Conservation (phyloP, 2,888 invertebrate species). For the Conus canariensis region DNA sequence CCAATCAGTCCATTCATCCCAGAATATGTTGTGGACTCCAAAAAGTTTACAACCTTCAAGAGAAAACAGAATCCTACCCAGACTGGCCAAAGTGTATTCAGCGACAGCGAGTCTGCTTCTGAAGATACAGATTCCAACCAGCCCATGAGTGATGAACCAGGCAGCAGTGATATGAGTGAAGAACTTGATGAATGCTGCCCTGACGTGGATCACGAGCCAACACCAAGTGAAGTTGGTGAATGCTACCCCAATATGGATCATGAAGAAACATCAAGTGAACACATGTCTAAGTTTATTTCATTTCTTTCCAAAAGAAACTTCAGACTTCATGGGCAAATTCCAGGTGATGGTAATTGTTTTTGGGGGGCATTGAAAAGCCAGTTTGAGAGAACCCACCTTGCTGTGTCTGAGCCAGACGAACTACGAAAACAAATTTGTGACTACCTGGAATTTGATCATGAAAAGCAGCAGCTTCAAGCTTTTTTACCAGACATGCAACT, state of each 20-base stretch:
- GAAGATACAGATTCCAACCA: background rate
- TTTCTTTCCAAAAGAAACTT: background rate
- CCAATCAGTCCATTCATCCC: background rate
- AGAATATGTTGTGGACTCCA: background rate
- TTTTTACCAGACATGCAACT: background rate
- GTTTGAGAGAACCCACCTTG: background rate
- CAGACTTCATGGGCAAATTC: background rate
- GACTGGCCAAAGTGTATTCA: background rate
- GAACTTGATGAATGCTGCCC: background rate
- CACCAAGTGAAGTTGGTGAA: background rate
- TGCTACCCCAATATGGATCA: background rate
- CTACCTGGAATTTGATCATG: background rate
- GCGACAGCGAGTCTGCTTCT: background rate
- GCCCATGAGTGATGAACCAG: background rate
- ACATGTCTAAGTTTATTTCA: background rate
- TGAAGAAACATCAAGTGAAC: no score
- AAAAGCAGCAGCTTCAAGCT: constrained; percentile 1
- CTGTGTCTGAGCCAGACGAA: constrained; percentile 8
- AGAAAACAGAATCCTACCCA: background rate
- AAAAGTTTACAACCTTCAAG: background rate
- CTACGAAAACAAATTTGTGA: background rate
- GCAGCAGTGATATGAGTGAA: constrained; percentile 5
- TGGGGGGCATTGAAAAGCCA: background rate
- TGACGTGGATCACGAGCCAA: background rate
- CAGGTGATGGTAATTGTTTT: background rate